Base-by-base conservation (phyloP, 1,140 invertebrate genomes). In the Luehdorfia chinensis region DNA sequence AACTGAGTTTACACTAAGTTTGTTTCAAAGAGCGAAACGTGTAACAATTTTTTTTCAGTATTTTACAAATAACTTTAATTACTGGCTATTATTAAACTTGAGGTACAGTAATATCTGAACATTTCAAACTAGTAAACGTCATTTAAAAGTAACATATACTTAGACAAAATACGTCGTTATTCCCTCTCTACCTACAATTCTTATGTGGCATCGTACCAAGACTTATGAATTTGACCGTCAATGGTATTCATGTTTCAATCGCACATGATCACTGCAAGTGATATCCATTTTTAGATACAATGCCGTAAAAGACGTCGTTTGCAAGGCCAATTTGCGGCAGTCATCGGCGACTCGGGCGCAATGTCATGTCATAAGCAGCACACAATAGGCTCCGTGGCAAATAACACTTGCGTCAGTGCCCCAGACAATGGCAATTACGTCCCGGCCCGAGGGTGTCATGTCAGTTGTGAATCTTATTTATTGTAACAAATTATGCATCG, bases 251-350 rank as follows among this genome's bases (percentile, higher is more conserved):
- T 18, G 19, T 34, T 34, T 18, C 15, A 39, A 39, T 25, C 30
- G 12, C 30, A 5, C 12, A 31, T 11, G 30, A 12, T 31, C 1
- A 23, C 5, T 19, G 15, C 9, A 13, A 18, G 25, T 25, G 15
- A 43, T 43, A 30, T 43, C 27, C 23, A 30, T 23, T 43, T 30
- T 43, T 9, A 16, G 14, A 30, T 27, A 16, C 25, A 43, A n/a
- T 16, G 12, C 25, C 8, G 36, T 21, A 30, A 30, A 30, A 30
- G 21, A 39, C 23, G 13, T 27, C 37, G 37, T 41, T 13, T 25
- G 37, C 23, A 16, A 41, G 23, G 19, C 13, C 37, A 41, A 41
- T 41, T 41, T 41, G 23, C 37, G 12, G 23, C 37, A 27, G 23
- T 28, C 5, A n/a, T 23, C 5, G 18, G 11, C 34, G 11, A 6